Evolutionary conservation across 2,113 vertebrate genomes (phyloP), one percentile per base, ranked within the genome.

Genomic region (Mesitornis unicolor): DNA sequence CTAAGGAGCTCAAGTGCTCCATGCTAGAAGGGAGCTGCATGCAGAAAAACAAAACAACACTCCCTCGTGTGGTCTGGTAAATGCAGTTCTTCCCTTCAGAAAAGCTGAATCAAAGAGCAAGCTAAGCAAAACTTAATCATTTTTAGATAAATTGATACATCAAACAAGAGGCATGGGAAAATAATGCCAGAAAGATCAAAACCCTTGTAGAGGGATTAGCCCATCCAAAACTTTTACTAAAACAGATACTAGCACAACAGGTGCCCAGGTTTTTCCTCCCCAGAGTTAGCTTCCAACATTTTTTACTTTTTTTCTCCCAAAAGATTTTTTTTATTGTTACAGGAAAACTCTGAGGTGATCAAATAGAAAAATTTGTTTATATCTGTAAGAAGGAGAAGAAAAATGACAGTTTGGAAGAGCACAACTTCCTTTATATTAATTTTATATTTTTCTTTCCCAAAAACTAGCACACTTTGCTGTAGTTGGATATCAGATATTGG

Each of bases 11-110:
- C 2, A 73, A 76, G 56, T 12, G 65, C 22, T 40, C 35, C 28
- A 5, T 6, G 28, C 51, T 59, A 71, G 18, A 14, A 51, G 43
- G 38, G 13, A 87, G 69, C 71, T 68, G 38, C 54, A 20, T 29
- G 56, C 64, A 94, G 60, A 17, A 36, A 45, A 21, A 0, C 22
- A 88, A 95, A 88, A 35, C 80, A 92, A 1, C 36, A 45, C 96
- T 90, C 96, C 96, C 96, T 87, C 96, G 0, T 94, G 96, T 94
- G 96, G 96, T 56, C 68, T 53, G 28, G 21, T 48, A 71, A 63
- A 71, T 5, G n/a, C 33, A 81, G 36, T 15, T 87, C 79, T 79
- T 36, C 35, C 33, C 50, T 83, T 29, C 51, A 7, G 0, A 94
- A 77, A 70, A 89, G 36, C 21, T 42, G 45, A n/a, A 78, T 40